A percentile compares a stretch with the other conserved stretches of the same genome.
Conservation (phyloP, 2,888 invertebrate genomes). For the Microplitis deprimator region DNA sequence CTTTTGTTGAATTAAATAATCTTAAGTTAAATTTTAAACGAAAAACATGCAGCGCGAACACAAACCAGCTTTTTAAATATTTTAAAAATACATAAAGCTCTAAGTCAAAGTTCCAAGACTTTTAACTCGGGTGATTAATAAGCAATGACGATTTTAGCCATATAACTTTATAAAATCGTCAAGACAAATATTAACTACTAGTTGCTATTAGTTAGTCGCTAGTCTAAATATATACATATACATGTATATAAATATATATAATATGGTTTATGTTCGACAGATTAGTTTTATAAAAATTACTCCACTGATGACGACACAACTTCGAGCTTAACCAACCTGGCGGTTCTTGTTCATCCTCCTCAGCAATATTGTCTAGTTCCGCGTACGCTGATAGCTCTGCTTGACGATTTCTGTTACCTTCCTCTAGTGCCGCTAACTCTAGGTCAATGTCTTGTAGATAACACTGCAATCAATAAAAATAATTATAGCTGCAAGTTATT, state of each 20-base stretch:
- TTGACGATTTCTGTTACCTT: constrained; percentile 67
- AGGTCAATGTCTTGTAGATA: constrained; percentile 70
- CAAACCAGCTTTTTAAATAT: background rate
- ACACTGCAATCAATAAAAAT: constrained; percentile 57
- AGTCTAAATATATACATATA: background rate
- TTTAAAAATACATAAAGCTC: constrained; percentile 39
- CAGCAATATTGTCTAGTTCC: constrained; percentile 69
- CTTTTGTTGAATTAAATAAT: background rate
- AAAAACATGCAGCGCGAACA: background rate
- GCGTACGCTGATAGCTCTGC: constrained; percentile 68
- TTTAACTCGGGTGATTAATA: background rate
- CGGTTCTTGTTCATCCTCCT: constrained; percentile 69
- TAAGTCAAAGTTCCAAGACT: background rate
- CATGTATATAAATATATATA: constrained; percentile 12
- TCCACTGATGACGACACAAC: constrained; percentile 37
- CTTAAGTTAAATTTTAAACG: background rate
- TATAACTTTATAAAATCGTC: constrained; percentile 32
- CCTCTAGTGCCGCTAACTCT: constrained; percentile 68
- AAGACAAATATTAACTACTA: background rate
- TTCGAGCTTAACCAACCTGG: constrained; percentile 63
- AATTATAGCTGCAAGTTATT: constrained; percentile 18
- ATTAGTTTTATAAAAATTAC: constrained; percentile 16
- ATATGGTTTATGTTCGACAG: constrained; percentile 46
- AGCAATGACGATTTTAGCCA: constrained; percentile 17
- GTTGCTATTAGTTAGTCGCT: background rate